Percentiles rank a stretch among this genome's conserved stretches.
These are phyloP conservation scores for Lochmaea capreae DNA, from an alignment of 2,888 invertebrate genomes.

Conservation along the genomic window DNA sequence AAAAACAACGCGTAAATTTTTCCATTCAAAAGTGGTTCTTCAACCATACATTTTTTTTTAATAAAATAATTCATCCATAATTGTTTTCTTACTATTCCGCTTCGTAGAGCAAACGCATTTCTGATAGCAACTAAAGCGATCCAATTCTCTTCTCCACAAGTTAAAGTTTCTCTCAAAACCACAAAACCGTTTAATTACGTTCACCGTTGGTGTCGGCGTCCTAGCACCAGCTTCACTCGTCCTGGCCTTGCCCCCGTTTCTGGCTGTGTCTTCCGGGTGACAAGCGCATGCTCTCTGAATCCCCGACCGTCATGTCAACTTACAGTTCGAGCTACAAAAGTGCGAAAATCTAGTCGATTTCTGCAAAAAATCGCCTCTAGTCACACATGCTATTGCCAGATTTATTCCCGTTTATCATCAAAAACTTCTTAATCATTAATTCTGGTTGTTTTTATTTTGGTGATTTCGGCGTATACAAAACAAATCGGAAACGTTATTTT, in stretches of 20 bases:
- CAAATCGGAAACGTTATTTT: background rate
- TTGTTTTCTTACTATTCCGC: too few species aligned
- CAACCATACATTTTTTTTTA: too few species aligned
- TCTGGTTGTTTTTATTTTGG: background rate
- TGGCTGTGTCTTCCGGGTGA: conserved; percentile 54
- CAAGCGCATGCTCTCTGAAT: conserved; percentile 55
- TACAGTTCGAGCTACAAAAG: conserved; percentile 60
- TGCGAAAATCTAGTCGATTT: conserved; percentile 43
- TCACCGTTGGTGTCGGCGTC: conserved; percentile 17
- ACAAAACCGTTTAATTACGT: conserved; percentile 28
- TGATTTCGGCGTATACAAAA: background rate
- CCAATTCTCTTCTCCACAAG: conserved; percentile 11
- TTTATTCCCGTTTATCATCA: conserved; percentile 5
- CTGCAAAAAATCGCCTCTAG: background rate
- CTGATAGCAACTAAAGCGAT: conserved; percentile 7
- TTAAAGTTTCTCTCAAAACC: conserved; percentile 18
- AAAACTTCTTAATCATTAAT: background rate
- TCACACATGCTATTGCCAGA: conserved; percentile 4
- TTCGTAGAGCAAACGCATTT: background rate
- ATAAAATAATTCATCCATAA: too few species aligned
- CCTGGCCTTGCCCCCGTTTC: conserved; percentile 58
- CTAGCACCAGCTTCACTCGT: conserved; percentile 44
- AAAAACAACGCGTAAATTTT: too few species aligned
- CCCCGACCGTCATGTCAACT: conserved; percentile 56
- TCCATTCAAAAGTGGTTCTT: too few species aligned